Conservation (phyloP, 1,140 invertebrate species). For the Aricia agestis region DNA sequence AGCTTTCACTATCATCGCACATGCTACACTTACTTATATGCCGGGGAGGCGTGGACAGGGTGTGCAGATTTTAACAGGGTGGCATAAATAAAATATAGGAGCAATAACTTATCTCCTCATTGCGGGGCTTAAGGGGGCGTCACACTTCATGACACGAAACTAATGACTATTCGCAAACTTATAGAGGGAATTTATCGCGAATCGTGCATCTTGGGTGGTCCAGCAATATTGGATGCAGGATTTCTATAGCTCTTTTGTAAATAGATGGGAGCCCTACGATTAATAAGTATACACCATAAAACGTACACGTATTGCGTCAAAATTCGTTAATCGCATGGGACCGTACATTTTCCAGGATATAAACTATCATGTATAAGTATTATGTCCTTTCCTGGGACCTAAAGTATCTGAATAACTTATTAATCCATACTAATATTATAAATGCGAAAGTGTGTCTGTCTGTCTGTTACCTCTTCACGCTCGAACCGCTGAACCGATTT, state of each 20-base stretch:
- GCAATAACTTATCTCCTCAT: slow-evolving; percentile 26
- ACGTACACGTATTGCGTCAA: no score
- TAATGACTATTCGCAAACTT: slow-evolving; percentile 30
- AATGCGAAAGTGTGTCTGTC: no score
- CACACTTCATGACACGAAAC: slow-evolving; percentile 22
- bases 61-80: slow-evolving; percentile 1
- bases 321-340: no score
- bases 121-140: slow-evolving; percentile 30
- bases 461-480: no score
- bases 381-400: no score
- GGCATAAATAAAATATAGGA: slow-evolving; percentile 16
- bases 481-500: no score
- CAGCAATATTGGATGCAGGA: background rate
- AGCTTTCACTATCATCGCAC: background rate
- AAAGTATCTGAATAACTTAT: no score
- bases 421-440: no score
- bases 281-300: no score
- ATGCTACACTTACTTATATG: background rate
- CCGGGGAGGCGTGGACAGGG: slow-evolving; percentile 8
- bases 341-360: no score
- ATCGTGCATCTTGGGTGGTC: slow-evolving; percentile 17
- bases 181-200: slow-evolving; percentile 21
- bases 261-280: no score
- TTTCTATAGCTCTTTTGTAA: background rate
- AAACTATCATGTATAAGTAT: no score